Conservation (phyloP, 2,888 invertebrate species). For the Lacanobia oleracea region DNA sequence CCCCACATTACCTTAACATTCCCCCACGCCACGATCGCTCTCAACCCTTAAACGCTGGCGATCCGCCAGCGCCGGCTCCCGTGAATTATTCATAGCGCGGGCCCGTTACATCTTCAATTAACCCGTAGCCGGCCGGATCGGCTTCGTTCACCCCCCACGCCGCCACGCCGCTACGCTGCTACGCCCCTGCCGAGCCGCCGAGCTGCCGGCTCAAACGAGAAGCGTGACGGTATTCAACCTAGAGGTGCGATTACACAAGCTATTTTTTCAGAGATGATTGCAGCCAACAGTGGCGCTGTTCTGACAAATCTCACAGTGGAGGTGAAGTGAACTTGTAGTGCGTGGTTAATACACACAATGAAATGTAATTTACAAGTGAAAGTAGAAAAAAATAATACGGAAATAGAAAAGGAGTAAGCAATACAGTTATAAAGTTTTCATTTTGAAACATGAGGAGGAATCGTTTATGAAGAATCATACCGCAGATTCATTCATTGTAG, state of each 20-base stretch:
- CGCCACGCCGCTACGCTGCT: slow-evolving; percentile 24
- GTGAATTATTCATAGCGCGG: slow-evolving; percentile 72
- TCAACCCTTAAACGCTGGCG: slow-evolving; percentile 66
- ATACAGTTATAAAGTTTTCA: no score
- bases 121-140: slow-evolving; percentile 61
- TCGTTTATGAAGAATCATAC: no score
- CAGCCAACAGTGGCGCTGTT: not conserved
- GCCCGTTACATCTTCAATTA: slow-evolving; percentile 74
- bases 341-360: no score
- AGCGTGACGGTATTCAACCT: slow-evolving; percentile 44
- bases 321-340: not conserved
- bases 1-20: slow-evolving; percentile 50
- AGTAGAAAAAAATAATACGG: no score
- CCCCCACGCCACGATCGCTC: slow-evolving; percentile 53
- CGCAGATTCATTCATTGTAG: no score
- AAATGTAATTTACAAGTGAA: no score
- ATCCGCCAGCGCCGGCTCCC: slow-evolving; percentile 58
- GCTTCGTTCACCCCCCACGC: slow-evolving; percentile 53
- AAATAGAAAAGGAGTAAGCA: no score
- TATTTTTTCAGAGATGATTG: not conserved
- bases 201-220: slow-evolving; percentile 50
- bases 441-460: no score
- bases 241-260: not conserved
- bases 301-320: no score
- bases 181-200: slow-evolving; percentile 39